Percentiles rank a stretch among this genome's conserved stretches.
phyloP scores from a whole-genome alignment of 2,888 invertebrate species.

The Campoletis raptor region DNA sequence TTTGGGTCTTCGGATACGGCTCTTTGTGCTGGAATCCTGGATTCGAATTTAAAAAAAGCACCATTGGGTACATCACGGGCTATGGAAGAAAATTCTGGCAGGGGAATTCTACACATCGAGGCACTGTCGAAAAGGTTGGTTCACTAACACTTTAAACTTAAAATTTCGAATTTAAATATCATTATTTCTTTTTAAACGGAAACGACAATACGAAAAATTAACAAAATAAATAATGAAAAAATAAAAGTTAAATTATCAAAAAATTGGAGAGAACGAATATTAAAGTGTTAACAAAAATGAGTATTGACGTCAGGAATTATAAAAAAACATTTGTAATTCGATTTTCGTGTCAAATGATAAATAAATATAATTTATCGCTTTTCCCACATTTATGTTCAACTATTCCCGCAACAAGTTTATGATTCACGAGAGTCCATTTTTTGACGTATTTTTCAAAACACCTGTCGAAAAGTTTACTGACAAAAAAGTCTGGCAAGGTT shows the following conservation, averaged over 20 bases:
- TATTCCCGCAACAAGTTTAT: neutral
- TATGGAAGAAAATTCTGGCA: constrained; percentile 97
- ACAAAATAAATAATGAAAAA: neutral
- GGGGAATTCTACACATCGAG: constrained; percentile 93
- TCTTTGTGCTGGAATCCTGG: constrained; percentile 98
- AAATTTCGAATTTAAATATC: neutral
- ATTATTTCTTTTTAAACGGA: constrained; percentile 3
- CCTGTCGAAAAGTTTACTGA: neutral
- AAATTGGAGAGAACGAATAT: no score
- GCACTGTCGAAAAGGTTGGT: constrained; percentile 90
- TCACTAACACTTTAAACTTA: neutral
- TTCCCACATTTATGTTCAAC: neutral
- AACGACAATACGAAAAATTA: no score
- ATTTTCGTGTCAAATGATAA: no score
- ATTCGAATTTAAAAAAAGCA: constrained; percentile 92
- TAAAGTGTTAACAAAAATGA: neutral
- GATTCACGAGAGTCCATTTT: neutral
- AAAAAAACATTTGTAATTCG: no score
- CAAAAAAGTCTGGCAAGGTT: neutral
- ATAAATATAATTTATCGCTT: neutral
- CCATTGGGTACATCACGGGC: constrained; percentile 93
- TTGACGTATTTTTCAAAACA: neutral
- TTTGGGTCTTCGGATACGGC: constrained; percentile 98
- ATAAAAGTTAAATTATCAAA: neutral
- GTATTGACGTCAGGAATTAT: no score